A percentile compares a stretch with the other conserved stretches of the same genome.
Evolutionary conservation across 2,888 invertebrate species (phyloP).

Genomic region (Myathropa florea): DNA sequence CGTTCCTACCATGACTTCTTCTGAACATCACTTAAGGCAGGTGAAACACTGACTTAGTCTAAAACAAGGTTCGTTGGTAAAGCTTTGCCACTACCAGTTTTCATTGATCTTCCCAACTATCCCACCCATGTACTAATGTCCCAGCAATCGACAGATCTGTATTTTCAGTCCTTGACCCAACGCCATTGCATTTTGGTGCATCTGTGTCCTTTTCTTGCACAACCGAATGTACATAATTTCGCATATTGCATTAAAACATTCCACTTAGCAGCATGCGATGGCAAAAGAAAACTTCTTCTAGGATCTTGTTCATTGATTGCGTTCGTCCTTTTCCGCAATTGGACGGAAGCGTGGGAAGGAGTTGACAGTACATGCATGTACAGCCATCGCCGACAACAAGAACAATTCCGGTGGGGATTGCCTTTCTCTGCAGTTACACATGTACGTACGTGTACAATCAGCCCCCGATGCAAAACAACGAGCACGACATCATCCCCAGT

Average conservation of each 20-base stretch:
- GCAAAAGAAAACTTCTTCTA: neutral
- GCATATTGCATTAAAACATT: constrained; percentile 7
- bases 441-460: neutral
- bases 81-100: too few relatives aligned
- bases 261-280: neutral
- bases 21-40: too few relatives aligned
- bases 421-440: neutral
- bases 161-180: too few relatives aligned
- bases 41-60: too few relatives aligned
- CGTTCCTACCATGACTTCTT: too few relatives aligned
- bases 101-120: too few relatives aligned
- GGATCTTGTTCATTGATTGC: constrained; percentile 21
- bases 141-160: too few relatives aligned
- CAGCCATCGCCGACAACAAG: neutral
- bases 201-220: constrained; percentile 7
- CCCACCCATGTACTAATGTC: too few relatives aligned
- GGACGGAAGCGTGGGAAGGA: neutral
- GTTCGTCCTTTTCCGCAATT: constrained; percentile 11
- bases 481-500: neutral
- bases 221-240: constrained; percentile 5
- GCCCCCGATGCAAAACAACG: neutral
- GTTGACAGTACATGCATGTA: neutral
- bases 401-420: neutral
- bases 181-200: too few relatives aligned
- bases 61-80: too few relatives aligned